Base-by-base conservation (phyloP, 92 coral and sea anemone species). In the Blastomussa wellsi region DNA sequence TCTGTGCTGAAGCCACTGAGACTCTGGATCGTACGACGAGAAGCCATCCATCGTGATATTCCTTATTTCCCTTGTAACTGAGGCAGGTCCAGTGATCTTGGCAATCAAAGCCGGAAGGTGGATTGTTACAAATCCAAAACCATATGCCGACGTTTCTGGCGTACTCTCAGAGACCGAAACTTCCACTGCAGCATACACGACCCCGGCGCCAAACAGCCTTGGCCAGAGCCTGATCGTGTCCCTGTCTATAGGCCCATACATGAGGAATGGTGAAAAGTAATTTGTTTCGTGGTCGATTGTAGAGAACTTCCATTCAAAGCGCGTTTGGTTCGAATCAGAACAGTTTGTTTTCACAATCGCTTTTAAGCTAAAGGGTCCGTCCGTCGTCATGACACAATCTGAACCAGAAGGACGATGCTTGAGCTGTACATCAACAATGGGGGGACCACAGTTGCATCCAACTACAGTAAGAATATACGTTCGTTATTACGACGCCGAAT, bases 61-160 rank as follows among this genome's bases (percentile, higher is more conserved):
- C 20, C 82, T 66, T 35, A 26, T 65, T 31, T 51, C 83, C 57
- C 72, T 91, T 28, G 78, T 15, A 1, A 72, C 77, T 75, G 41
- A 53, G 32, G 66, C 66, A 14, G 84, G 88, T n/a, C 83, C 91
- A 1, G 28, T 47, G 26, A 91, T 69, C 41, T 69, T 88, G 0
- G 87, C 91, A 28, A 68, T 33, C 19, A 90, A 47, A 53, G 47
- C 72, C n/a, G 77, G 89, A 24, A 9, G 37, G 20, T 28, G 41
- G 42, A 88, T 51, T 64, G 72, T 79, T 11, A 87, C 9, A 52
- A 82, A 91, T 48, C 93, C 93, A 31, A 80, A 92, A 37, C 90
- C 93, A 59, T 86, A 89, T 12, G 91, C 84, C 32, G 83, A 84
- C 1, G 93, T 81, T 51, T 80, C 92, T 66, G 87, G 79, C 76